Evolutionary conservation across 2,888 invertebrate species (phyloP).

Genomic region (Spisula subtruncata): DNA sequence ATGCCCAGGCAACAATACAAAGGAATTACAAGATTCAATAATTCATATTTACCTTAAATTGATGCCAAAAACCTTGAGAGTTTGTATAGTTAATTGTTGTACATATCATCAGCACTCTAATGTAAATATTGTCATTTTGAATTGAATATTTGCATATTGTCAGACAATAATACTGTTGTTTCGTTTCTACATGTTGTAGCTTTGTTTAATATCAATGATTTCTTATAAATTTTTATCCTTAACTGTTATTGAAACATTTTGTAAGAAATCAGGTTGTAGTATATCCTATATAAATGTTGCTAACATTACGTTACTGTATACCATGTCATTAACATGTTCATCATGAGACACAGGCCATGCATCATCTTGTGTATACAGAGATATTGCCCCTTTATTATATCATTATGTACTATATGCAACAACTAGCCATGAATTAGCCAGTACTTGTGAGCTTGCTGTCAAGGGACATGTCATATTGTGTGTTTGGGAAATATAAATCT

Average conservation of each 20-base stretch:
- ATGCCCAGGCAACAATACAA: background rate
- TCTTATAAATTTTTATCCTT: slow-evolving; percentile 15
- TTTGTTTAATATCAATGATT: background rate
- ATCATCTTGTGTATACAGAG: background rate
- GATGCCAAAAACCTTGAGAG: background rate
- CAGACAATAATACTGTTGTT: slow-evolving; percentile 9
- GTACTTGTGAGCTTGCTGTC: background rate
- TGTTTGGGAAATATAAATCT: too few species aligned
- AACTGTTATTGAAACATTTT: background rate
- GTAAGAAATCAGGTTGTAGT: slow-evolving; percentile 2
- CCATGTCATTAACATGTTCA: background rate
- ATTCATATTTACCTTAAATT: background rate
- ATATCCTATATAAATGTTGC: background rate
- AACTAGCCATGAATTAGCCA: background rate
- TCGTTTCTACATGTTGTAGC: background rate
- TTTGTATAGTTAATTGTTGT: slow-evolving; percentile 21
- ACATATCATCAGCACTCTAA: background rate
- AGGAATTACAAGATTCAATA: background rate
- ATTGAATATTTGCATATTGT: background rate
- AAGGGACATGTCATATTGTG: background rate
- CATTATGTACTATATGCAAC: background rate
- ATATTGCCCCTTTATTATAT: background rate
- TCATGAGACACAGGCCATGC: background rate
- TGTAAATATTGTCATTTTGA: slow-evolving; percentile 24
- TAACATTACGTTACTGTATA: background rate